Evolutionary conservation across 2,797 vertebrate genomes (phyloP), one percentile per base, ranked within the genome.

Genomic region (Potorous gilbertii): DNA sequence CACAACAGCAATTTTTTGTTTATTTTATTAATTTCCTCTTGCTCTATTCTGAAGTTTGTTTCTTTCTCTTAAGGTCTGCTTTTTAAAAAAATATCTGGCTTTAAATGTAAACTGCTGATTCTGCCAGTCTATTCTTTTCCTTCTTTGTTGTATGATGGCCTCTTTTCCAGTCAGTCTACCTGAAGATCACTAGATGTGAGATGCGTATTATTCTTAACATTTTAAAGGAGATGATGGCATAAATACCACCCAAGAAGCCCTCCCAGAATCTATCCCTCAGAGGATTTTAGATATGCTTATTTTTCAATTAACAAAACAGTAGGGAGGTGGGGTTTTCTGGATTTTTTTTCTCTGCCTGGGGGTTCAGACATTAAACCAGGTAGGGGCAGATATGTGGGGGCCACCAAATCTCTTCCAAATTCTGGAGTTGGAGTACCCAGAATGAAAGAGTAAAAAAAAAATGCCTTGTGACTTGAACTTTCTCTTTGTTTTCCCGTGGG

Each of bases 21-120:
- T 87, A 56, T 93, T 91, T 66, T n/a, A 93, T 57, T 31, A 52
- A 93, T 94, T 40, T 57, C 29, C 87, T 96, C 93, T 54, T 54
- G 91, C 81, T 66, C 91, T 55, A 29, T 52, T 74, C 90, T 81
- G 59, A 52, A 95, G 93, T 52, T 56, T 66, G 54, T 24, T 54
- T 27, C 66, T 92, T 94, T 59, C 55, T 55, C 54, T 59, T 66
- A 18, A 55, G 5, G 8, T 50, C 81, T 8, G 31, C 31, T 8
- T 4, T 55, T 0, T 6, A 52, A 74, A 31, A 34, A 34, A 34
- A 91, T 90, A 46, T 74, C 56, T 94, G 54, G 40, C 18, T 81
- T 90, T 90, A 94, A 55, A 81, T n/a, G 0, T 0, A 40, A 29
- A 27, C 34, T 9, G 28, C 0, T 0, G 34, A 29, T 1, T 1